Percentiles rank a stretch among this genome's conserved stretches.
Conservation (phyloP, 2,113 vertebrate species). For the Cyprinodon variegatus region DNA sequence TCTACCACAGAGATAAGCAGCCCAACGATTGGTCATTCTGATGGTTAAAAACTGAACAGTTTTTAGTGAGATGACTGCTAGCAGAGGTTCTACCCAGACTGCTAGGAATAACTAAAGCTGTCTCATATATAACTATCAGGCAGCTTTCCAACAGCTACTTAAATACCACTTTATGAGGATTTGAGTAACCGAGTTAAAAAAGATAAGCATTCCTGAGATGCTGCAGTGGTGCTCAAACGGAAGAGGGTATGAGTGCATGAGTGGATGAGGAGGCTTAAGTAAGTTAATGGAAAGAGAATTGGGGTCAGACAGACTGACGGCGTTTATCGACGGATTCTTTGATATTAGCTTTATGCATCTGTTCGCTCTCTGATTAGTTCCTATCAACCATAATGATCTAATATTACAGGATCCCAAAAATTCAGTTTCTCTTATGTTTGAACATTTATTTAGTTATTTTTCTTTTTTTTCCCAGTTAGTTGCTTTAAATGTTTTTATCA, state of each 20-base stretch:
- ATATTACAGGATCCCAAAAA: background rate
- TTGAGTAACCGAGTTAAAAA: conserved; percentile 48
- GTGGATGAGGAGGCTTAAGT: conserved; percentile 40
- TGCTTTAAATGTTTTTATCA: no score
- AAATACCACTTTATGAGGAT: conserved; percentile 46
- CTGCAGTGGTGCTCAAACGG: background rate
- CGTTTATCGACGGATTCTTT: conserved; percentile 59
- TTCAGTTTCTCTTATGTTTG: background rate
- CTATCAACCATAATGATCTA: conserved; percentile 24
- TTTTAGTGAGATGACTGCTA: conserved; percentile 3
- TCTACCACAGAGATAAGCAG: no score
- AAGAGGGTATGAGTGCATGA: background rate
- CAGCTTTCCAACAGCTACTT: conserved; percentile 47
- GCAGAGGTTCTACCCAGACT: background rate
- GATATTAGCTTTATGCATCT: conserved; percentile 48
- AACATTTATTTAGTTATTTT: background rate
- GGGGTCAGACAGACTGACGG: conserved; percentile 60
- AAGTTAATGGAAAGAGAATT: conserved; percentile 65
- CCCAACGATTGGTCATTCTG: conserved; percentile 2
- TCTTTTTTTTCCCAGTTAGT: no score
- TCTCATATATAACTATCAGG: conserved; percentile 27
- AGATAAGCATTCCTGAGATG: conserved; percentile 21
- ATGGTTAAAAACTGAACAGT: conserved; percentile 5
- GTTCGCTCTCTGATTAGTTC: conserved; percentile 41
- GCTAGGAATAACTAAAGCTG: conserved; percentile 22